phyloP scores from a whole-genome alignment of 1,140 invertebrate genomes.

The Euura lappo region DNA sequence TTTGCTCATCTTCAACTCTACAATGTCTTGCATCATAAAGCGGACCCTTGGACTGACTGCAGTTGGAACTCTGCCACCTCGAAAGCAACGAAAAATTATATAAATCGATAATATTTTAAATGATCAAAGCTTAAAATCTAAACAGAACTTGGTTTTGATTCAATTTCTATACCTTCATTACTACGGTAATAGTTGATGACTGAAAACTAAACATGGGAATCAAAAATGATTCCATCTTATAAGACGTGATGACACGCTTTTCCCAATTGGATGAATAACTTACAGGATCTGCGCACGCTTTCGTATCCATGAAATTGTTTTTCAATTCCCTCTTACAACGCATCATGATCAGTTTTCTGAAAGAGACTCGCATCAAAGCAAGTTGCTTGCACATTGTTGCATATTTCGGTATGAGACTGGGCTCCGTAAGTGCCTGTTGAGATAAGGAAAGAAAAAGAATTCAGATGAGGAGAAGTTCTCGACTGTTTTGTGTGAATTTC shows the following conservation, averaged over 20 bases:
- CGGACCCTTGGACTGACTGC: constrained; percentile 79
- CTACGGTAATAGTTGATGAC: constrained; percentile 9
- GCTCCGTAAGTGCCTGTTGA: constrained; percentile 85
- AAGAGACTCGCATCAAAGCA: constrained; percentile 69
- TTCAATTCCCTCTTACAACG: constrained; percentile 90
- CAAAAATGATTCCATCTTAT: background rate
- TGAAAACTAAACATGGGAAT: constrained; percentile 17
- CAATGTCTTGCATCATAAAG: constrained; percentile 96
- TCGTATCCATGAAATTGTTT: constrained; percentile 73
- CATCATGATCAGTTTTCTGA: constrained; percentile 81
- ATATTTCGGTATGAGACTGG: constrained; percentile 89
- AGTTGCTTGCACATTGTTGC: constrained; percentile 63
- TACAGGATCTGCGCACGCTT: constrained; percentile 69
- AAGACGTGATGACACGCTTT: constrained; percentile 10
- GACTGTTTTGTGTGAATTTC: no score
- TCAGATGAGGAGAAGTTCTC: no score
- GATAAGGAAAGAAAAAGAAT: no score
- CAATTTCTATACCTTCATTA: background rate
- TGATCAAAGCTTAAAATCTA: no score
- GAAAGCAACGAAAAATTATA: no score
- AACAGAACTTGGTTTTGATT: constrained; percentile 9
- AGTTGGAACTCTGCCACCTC: constrained; percentile 53
- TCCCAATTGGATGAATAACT: constrained; percentile 34
- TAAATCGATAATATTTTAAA: no score
- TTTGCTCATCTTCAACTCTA: constrained; percentile 82